Evolutionary conservation across 1,140 invertebrate species (phyloP), one percentile per base, ranked within the genome.

Genomic region (Octopus sinensis): DNA sequence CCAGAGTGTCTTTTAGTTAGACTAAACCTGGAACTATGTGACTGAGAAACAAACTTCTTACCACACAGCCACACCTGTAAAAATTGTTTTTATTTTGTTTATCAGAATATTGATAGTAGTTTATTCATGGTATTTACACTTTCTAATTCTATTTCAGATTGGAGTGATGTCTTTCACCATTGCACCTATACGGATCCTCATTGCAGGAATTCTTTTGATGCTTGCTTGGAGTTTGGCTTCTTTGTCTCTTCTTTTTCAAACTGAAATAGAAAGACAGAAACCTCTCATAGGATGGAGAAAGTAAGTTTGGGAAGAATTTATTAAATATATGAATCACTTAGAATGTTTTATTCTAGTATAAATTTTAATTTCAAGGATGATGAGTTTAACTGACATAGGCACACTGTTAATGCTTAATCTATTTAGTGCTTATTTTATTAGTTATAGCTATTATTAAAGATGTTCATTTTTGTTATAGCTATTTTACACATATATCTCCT

Each of bases 271-370:
- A n/a, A 86, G 83, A 77, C 79, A 85, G 13, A 86, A 88, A 84
- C 89, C 89, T 62, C 13, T 90, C 62, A 78, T 82, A 77, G 88
- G 89, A 53, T 89, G 88, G 88, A 86, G 88, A 84, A 87, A 86
- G 89, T 90, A 87, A 86, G 87, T 82, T 73, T 43, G 30, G 30
- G 30, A 43, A 43, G 30, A 43, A 43, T 43, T 43, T 43, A 43
- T 43, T 43, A 43, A 43, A 43, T 43, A 43, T 43, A 43, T 43
- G 30, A 3, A 43, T 3, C 30, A 43, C 30, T 43, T 43, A 43
- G 30, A 43, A 43, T 43, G 30, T 43, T 43, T 43, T 2, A 43
- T 43, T 43, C 30, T 43, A 43, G 30, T 43, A 3, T 43, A 43
- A 43, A 43, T 43, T 43, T 43, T 43, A 43, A 43, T 43, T 43